Evolutionary conservation across 2,797 vertebrate genomes (phyloP), one percentile per base, ranked within the genome.

Genomic region (Lagodon rhomboides): DNA sequence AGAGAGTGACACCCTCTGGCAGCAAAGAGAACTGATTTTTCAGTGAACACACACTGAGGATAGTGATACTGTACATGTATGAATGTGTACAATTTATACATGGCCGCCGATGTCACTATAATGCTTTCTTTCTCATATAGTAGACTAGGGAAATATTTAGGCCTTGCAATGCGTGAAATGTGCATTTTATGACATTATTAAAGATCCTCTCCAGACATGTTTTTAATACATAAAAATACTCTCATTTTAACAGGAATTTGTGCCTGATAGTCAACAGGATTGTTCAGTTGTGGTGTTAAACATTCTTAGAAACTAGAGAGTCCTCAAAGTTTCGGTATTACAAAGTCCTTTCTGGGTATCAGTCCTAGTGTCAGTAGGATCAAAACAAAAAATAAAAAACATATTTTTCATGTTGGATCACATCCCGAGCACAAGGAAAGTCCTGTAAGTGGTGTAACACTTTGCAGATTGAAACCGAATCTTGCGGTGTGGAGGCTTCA

Each of bases 1-100:
- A 71, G 47, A 90, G 70, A 87, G 89, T 87, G 94, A 92, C 94
- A 93, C 87, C 91, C 79, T 78, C 86, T 94, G 94, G 92, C 71
- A 54, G 85, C 34, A 62, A 25, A 51, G 56, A 77, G 86, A 91
- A 91, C 59, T 87, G 68, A 62, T 66, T 43, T 22, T 22, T 63
- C 3, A 25, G 20, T 58, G 30, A n/a, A 34, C 12, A 18, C 0
- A 65, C 16, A 55, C 9, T 20, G 3, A 25, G 2, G 8, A 27
- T 1, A 41, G 27, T 43, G 20, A 10, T 13, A 13, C 3, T 55
- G 30, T 22, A 5, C 5, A 55, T 10, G 16, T 38, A 23, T 66
- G 1, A 23, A 60, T 56, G 1, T 27, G 34, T 47, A n/a, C 22
- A 34, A 12, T 15, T 34, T 56, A 3, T 5, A 75, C 41, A 66